Conservation (phyloP, 2,888 invertebrate species). For the Thymelicus sylvestris region DNA sequence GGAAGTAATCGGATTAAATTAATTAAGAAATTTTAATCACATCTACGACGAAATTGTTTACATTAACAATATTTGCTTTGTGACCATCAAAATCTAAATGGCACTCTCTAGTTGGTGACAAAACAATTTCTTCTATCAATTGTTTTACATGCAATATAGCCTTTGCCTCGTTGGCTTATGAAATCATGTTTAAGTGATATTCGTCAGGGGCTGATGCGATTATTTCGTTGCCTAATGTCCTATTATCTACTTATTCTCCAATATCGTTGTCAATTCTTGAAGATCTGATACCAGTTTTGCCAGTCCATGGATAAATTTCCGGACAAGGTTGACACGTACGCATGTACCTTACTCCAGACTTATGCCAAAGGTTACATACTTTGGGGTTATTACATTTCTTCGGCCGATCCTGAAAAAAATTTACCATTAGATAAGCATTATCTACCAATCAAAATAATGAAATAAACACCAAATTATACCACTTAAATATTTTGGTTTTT, state of each 20-base stretch:
- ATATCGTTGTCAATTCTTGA: conserved; percentile 95
- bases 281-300: conserved; percentile 95
- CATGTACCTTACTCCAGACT: conserved; percentile 97
- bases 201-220: conserved; percentile 51
- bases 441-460: no score
- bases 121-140: conserved; percentile 68
- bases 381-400: conserved; percentile 96
- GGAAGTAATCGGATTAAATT: conserved; percentile 52
- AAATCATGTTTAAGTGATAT: conserved; percentile 54
- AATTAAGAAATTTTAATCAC: conserved; percentile 53
- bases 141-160: conserved; percentile 51
- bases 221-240: conserved; percentile 52
- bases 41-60: conserved; percentile 56
- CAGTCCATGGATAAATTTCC: conserved; percentile 97
- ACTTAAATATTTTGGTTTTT: conserved; percentile 52
- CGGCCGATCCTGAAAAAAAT: conserved; percentile 89
- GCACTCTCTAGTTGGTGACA: conserved; percentile 78
- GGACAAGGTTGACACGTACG: conserved; percentile 97
- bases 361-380: conserved; percentile 98
- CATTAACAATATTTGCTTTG: conserved; percentile 64
- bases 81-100: conserved; percentile 81
- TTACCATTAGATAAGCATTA: no score
- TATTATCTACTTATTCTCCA: conserved; percentile 82
- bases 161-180: conserved; percentile 56
- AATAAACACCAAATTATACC: no score